Percentiles rank a stretch among this genome's conserved stretches.
Evolutionary conservation across 2,888 invertebrate genomes (phyloP).

Genomic region (Schizotus pectinicornis): DNA sequence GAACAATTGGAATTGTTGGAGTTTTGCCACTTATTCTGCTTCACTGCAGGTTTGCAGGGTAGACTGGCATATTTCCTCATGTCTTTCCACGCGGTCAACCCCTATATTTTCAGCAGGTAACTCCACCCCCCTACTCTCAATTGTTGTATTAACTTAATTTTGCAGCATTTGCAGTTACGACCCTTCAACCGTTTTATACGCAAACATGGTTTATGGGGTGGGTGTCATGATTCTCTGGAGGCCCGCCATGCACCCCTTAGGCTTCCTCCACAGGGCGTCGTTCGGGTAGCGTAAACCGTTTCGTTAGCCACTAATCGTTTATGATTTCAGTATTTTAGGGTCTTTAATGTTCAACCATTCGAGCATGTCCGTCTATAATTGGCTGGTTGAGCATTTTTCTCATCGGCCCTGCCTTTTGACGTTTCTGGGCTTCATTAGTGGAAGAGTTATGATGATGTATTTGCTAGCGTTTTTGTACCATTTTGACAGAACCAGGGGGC

Average conservation of each 20-base stretch:
- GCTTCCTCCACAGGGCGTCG: conserved; percentile 33
- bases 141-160: background rate
- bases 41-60: conserved; percentile 50
- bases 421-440: conserved; percentile 46
- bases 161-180: conserved; percentile 29
- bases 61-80: conserved; percentile 52
- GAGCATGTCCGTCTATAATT: conserved; percentile 46
- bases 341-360: conserved; percentile 52
- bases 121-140: conserved; percentile 16
- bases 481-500: conserved; percentile 45
- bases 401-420: conserved; percentile 41
- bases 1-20: background rate
- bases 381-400: conserved; percentile 38
- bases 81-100: conserved; percentile 53
- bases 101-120: conserved; percentile 45
- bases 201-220: conserved; percentile 45
- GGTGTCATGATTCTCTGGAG: conserved; percentile 38
- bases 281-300: conserved; percentile 34
- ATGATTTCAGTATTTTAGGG: conserved; percentile 48
- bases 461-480: conserved; percentile 53
- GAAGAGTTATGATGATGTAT: conserved; percentile 51
- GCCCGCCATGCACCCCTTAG: conserved; percentile 36
- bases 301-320: conserved; percentile 13
- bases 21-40: conserved; percentile 30
- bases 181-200: conserved; percentile 28